Percentiles rank a stretch among this genome's conserved stretches.
Evolutionary conservation across 2,888 invertebrate genomes (phyloP).

Genomic region (Peribatodes rhomboidaria): DNA sequence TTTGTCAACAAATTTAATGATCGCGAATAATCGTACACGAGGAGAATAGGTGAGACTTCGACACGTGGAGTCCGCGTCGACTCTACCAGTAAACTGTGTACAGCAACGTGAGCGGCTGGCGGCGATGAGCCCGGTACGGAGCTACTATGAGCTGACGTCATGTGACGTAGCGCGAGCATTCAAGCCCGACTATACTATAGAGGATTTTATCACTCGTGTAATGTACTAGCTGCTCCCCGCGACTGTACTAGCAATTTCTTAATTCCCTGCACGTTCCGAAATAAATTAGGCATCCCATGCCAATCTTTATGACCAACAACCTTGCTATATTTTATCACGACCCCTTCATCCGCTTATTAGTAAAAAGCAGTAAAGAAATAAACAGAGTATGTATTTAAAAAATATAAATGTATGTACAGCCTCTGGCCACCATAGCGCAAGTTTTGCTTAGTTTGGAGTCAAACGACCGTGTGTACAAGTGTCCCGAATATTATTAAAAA

Average conservation of each 20-base stretch:
- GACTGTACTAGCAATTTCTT: too few species aligned
- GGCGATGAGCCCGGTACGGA: constrained; percentile 56
- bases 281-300: not conserved
- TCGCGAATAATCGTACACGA: constrained; percentile 59
- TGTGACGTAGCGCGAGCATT: constrained; percentile 61
- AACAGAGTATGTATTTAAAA: too few species aligned
- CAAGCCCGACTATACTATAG: constrained; percentile 30
- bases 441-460: too few species aligned
- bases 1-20: constrained; percentile 52
- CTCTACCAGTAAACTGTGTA: constrained; percentile 68
- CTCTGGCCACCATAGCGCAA: too few species aligned
- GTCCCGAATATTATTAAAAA: too few species aligned
- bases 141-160: constrained; percentile 61
- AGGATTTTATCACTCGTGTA: constrained; percentile 21
- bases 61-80: constrained; percentile 65
- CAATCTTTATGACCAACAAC: not conserved
- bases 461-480: too few species aligned
- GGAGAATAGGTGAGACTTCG: constrained; percentile 58
- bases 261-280: not conserved
- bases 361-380: too few species aligned
- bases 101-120: constrained; percentile 40
- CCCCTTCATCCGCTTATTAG: too few species aligned
- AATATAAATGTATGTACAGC: too few species aligned
- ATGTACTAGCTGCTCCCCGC: not conserved
- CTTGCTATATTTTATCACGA: too few species aligned